These are phyloP conservation scores for Blastomussa wellsi DNA, from an alignment of 92 coral and sea anemone genomes.

Conservation along the genomic window DNA sequence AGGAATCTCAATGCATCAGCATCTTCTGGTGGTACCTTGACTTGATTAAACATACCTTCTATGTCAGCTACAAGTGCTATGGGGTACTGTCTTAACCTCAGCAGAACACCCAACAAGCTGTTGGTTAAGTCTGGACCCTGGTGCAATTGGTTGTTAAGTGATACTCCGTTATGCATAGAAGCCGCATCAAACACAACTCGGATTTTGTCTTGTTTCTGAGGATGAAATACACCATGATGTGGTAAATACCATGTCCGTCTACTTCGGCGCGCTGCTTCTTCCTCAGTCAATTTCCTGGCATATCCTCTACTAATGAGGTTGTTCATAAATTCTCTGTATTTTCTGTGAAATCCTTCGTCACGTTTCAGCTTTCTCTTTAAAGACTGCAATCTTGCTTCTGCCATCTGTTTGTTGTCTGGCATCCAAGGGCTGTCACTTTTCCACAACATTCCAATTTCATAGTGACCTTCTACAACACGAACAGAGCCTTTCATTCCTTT, in stretches of 20 bases:
- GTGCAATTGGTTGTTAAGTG: slow-evolving; percentile 65
- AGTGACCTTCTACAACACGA: slow-evolving; percentile 50
- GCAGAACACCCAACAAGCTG: slow-evolving; percentile 61
- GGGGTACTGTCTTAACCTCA: slow-evolving; percentile 60
- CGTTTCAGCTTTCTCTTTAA: slow-evolving; percentile 17
- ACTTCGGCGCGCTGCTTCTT: slow-evolving; percentile 31
- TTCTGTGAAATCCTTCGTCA: no score
- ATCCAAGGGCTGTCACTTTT: no score
- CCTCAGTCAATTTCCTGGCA: no score
- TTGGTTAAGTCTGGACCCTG: slow-evolving; percentile 68
- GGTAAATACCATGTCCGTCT: slow-evolving; percentile 66
- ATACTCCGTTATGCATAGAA: slow-evolving; percentile 50
- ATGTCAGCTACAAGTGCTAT: slow-evolving; percentile 64
- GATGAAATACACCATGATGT: no score
- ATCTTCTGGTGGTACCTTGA: slow-evolving; percentile 67
- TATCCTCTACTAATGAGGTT: no score
- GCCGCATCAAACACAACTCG: slow-evolving; percentile 76
- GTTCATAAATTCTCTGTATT: slow-evolving; percentile 22
- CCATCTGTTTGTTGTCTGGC: no score
- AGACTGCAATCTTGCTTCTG: no score
- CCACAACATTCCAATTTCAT: no score
- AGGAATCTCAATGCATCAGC: slow-evolving; percentile 64
- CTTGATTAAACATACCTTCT: slow-evolving; percentile 68
- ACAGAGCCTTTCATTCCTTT: slow-evolving; percentile 44
- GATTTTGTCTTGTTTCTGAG: no score